Evolutionary conservation across 2,797 vertebrate genomes (phyloP).

Genomic region (Tamandua tetradactyla): DNA sequence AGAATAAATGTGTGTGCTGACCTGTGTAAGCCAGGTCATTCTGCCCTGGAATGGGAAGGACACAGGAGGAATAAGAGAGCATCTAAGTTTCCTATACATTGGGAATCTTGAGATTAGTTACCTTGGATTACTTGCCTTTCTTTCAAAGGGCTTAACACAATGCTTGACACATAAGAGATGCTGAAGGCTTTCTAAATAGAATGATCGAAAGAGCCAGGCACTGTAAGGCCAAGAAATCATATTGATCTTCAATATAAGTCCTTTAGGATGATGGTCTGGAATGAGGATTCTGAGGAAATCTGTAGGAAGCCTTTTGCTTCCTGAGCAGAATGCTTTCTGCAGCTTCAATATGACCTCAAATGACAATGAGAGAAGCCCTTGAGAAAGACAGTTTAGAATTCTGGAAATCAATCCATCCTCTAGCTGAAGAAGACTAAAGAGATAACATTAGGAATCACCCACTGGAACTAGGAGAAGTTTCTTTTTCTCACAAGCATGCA

Average conservation of each 20-base stretch:
- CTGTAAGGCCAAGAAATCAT: neutral
- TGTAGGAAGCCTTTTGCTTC: neutral
- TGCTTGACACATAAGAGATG: neutral
- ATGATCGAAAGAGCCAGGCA: neutral
- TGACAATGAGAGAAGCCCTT: neutral
- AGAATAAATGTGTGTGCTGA: neutral
- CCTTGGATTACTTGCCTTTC: neutral
- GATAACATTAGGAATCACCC: neutral
- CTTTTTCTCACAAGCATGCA: neutral
- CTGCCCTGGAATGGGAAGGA: neutral
- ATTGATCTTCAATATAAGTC: neutral
- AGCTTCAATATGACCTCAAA: neutral
- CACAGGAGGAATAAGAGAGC: neutral
- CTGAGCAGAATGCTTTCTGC: neutral
- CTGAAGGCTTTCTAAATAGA: neutral
- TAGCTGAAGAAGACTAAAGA: neutral
- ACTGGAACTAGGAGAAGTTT: neutral
- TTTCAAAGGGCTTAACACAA: neutral
- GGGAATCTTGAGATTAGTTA: neutral
- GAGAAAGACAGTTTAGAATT: neutral
- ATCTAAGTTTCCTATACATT: neutral
- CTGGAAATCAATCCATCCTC: neutral
- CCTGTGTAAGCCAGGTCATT: neutral
- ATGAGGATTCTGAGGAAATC: neutral
- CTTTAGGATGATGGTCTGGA: neutral